Evolutionary conservation across 2,797 vertebrate species (phyloP).

Genomic region (Sebastiscus albofasciatus): DNA sequence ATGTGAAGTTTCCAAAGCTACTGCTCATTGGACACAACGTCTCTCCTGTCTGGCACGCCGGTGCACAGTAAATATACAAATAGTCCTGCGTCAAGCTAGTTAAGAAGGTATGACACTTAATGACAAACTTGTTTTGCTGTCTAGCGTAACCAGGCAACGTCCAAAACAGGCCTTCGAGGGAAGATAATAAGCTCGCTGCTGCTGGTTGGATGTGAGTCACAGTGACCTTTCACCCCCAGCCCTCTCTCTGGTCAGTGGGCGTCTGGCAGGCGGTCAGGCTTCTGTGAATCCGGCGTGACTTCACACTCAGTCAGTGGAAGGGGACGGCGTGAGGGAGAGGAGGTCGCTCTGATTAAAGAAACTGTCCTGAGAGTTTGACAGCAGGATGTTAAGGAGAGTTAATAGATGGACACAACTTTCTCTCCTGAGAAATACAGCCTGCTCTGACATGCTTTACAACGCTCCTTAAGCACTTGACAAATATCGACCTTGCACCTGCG

Average conservation of each 20-base stretch:
- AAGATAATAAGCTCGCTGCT: constrained; percentile 2
- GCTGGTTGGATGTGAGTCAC: constrained; percentile 49
- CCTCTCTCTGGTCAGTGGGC: constrained; percentile 44
- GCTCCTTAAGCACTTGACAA: background rate
- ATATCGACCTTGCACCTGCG: background rate
- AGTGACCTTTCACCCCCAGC: constrained; percentile 57
- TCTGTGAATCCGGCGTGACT: constrained; percentile 30
- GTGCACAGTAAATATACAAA: background rate
- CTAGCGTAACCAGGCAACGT: constrained; percentile 39
- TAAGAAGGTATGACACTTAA: background rate
- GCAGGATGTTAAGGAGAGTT: constrained; percentile 15
- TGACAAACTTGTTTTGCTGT: constrained; percentile 19
- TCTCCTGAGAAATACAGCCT: background rate
- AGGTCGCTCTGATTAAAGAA: constrained; percentile 12
- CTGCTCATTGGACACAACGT: background rate
- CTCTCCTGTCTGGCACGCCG: background rate
- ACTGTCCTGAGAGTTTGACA: constrained; percentile 14
- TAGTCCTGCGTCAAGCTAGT: background rate
- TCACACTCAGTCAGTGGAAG: constrained; percentile 13
- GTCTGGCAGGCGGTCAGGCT: constrained; percentile 21
- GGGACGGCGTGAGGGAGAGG: background rate
- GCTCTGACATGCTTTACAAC: background rate
- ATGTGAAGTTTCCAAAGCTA: background rate
- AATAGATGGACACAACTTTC: constrained; percentile 2
- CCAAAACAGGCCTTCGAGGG: constrained; percentile 14